phyloP scores from a whole-genome alignment of 2,113 vertebrate species.

The Mustelus asterias region DNA sequence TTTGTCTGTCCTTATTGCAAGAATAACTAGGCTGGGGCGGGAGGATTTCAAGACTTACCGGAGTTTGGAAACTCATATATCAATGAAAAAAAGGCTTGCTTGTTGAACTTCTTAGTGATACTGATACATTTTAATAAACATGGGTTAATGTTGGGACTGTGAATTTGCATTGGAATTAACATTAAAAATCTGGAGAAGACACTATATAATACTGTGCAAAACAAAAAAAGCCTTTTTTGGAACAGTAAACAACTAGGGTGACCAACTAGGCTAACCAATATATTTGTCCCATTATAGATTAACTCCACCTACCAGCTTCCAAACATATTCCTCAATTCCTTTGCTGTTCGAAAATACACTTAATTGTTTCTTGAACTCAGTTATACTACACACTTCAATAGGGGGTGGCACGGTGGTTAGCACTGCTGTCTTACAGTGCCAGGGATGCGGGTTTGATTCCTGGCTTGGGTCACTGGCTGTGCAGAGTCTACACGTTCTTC shows the following conservation, averaged over 20 bases:
- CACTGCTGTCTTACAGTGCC: no score
- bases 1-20: not conserved
- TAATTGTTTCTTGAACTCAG: not conserved
- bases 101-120: not conserved
- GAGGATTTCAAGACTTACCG: not conserved
- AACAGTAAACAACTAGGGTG: no score
- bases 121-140: not conserved
- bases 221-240: not conserved
- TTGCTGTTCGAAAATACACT: not conserved
- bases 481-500: no score
- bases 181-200: not conserved
- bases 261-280: not conserved
- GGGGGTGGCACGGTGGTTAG: no score
- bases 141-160: not conserved
- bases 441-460: no score
- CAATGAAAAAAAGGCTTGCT: not conserved
- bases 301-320: not conserved
- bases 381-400: not conserved
- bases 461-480: no score
- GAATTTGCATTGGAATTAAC: not conserved
- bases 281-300: not conserved
- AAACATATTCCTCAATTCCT: not conserved
- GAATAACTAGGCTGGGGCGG: not conserved
- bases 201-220: not conserved
- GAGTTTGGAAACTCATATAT: not conserved